A percentile compares a stretch with the other conserved stretches of the same genome.
Evolutionary conservation across 2,797 vertebrate genomes (phyloP).

Genomic region (Lutra lutra): DNA sequence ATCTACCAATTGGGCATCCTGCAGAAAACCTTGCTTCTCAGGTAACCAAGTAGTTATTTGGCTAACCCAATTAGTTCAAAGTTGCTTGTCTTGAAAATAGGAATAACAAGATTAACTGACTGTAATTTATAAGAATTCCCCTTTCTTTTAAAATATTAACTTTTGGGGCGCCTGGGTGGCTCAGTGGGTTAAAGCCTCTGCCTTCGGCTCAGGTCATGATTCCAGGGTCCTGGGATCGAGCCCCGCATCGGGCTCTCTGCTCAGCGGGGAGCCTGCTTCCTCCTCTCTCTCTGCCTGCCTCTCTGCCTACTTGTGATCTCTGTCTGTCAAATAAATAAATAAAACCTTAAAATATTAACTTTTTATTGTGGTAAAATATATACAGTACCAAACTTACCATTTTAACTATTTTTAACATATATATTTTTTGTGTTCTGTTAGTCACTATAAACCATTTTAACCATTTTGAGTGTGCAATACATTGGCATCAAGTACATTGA

Average conservation of each 20-base stretch:
- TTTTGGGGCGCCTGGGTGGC: no score
- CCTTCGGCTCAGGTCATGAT: no score
- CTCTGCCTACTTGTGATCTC: no score
- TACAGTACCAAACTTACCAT: not conserved
- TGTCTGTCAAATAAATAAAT: no score
- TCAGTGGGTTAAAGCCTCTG: no score
- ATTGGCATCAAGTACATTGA: not conserved
- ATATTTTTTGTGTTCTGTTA: no score
- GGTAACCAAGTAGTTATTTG: not conserved
- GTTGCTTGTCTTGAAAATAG: not conserved
- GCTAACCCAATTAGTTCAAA: not conserved
- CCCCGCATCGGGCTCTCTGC: no score
- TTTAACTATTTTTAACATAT: not conserved
- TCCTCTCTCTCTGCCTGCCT: no score
- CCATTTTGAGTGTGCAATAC: not conserved
- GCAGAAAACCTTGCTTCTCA: constrained; percentile 5
- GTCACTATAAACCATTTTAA: not conserved
- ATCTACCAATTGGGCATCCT: not conserved
- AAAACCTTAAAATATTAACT: not conserved
- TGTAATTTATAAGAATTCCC: not conserved
- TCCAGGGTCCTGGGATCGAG: no score
- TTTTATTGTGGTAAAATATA: not conserved
- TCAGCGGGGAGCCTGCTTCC: no score
- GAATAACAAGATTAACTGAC: not conserved
- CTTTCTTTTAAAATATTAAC: not conserved